Percentiles rank a stretch among this genome's conserved stretches.
Conservation (phyloP, 2,113 vertebrate genomes). For the Tringa solitaria region DNA sequence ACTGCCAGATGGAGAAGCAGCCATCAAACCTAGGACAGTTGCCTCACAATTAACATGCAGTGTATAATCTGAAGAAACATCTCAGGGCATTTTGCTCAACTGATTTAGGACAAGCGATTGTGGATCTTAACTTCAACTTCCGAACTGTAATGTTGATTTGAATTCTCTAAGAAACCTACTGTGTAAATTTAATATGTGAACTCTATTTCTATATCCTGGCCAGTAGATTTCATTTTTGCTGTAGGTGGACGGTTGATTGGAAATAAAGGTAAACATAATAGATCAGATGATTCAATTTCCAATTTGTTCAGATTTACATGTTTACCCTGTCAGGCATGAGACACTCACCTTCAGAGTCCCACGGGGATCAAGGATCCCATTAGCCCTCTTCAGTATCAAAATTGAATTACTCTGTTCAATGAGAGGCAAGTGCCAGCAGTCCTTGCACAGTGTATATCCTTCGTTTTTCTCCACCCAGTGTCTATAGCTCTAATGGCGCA, state of each 20-base stretch:
- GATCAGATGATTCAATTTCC: background rate
- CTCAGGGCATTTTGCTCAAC: background rate
- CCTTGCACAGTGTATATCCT: background rate
- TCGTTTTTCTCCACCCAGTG: background rate
- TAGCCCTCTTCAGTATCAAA: background rate
- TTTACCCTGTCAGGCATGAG: background rate
- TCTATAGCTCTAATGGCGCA: background rate
- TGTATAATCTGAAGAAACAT: background rate
- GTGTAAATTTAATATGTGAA: background rate
- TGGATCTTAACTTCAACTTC: background rate
- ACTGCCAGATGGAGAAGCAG: background rate
- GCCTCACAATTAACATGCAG: background rate
- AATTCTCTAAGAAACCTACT: background rate
- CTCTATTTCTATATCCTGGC: background rate
- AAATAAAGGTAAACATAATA: background rate
- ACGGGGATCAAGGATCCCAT: background rate
- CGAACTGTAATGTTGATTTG: background rate
- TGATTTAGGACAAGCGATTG: background rate
- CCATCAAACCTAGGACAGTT: background rate
- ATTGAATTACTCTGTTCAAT: background rate
- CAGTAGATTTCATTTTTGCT: background rate
- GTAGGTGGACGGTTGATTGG: background rate
- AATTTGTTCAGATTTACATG: background rate
- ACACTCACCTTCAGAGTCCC: background rate
- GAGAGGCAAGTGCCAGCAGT: background rate